These are phyloP conservation scores for Rhodophaea formosa DNA, from an alignment of 2,888 invertebrate species.

Conservation along the genomic window DNA sequence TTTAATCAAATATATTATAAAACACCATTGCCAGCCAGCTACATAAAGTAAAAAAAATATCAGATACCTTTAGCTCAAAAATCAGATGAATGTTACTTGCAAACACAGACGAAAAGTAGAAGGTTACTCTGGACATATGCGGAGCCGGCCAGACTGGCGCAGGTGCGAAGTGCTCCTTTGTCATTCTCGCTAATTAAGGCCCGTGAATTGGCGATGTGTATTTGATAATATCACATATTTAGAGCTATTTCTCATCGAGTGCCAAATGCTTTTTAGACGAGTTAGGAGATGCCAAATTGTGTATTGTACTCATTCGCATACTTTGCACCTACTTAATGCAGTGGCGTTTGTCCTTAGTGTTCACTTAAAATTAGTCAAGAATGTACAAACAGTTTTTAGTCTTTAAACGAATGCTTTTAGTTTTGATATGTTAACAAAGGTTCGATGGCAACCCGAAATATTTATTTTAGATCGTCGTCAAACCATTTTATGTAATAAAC, in stretches of 20 bases:
- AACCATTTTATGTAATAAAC: no score
- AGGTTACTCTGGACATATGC: slow-evolving; percentile 9
- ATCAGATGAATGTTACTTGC: no score
- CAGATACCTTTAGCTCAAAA: no score
- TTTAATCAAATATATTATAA: no score
- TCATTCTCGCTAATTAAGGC: slow-evolving; percentile 32
- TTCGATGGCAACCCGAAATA: no score
- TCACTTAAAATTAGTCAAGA: neutral
- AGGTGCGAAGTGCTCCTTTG: slow-evolving; percentile 37
- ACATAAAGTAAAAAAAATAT: no score
- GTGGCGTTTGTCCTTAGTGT: neutral
- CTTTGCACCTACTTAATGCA: slow-evolving; percentile 6
- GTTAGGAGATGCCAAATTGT: slow-evolving; percentile 8
- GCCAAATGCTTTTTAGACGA: slow-evolving; percentile 7
- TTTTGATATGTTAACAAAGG: no score
- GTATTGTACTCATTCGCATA: neutral
- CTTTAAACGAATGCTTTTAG: no score
- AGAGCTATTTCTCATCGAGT: neutral
- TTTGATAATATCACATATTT: slow-evolving; percentile 4
- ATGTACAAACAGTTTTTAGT: neutral
- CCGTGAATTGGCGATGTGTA: slow-evolving; percentile 14
- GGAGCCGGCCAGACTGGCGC: slow-evolving; percentile 27
- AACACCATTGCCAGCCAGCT: no score
- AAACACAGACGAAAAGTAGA: no score
- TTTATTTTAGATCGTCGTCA: no score